phyloP scores from a whole-genome alignment of 2,113 vertebrate genomes.

The Pontoporia blainvillei region DNA sequence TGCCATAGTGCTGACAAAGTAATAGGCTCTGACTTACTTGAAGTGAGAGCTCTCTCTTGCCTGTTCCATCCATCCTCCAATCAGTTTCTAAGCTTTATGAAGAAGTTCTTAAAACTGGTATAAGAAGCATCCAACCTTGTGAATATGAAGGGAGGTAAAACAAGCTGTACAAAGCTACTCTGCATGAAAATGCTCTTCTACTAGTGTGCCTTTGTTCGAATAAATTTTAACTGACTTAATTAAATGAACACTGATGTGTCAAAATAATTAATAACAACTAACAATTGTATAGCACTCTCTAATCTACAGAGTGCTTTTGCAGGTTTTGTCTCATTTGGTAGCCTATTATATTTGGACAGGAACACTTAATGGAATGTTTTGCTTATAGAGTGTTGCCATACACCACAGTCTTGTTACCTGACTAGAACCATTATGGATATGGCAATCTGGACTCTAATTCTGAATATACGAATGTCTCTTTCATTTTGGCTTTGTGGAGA shows the following conservation, averaged over 20 bases:
- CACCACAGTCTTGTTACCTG: background rate
- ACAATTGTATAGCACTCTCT: background rate
- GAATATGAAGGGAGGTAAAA: background rate
- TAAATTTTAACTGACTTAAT: conserved; percentile 2
- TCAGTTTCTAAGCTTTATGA: conserved; percentile 15
- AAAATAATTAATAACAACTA: conserved; percentile 37
- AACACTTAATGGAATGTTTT: background rate
- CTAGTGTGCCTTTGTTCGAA: background rate
- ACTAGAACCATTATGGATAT: background rate
- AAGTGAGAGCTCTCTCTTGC: background rate
- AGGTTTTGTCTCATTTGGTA: conserved; percentile 2
- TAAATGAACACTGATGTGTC: background rate
- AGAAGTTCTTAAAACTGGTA: background rate
- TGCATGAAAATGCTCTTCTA: background rate
- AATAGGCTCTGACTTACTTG: conserved; percentile 14
- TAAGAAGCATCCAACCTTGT: background rate
- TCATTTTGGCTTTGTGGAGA: background rate
- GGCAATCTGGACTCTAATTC: background rate
- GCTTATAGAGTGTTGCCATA: background rate
- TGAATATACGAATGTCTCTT: background rate
- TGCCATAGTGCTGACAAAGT: background rate
- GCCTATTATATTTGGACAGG: background rate
- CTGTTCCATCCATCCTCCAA: background rate
- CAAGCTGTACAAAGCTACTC: background rate
- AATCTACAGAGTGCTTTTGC: background rate